Base-by-base conservation (phyloP, 2,888 invertebrate species). In the Agriopis aurantiaria region DNA sequence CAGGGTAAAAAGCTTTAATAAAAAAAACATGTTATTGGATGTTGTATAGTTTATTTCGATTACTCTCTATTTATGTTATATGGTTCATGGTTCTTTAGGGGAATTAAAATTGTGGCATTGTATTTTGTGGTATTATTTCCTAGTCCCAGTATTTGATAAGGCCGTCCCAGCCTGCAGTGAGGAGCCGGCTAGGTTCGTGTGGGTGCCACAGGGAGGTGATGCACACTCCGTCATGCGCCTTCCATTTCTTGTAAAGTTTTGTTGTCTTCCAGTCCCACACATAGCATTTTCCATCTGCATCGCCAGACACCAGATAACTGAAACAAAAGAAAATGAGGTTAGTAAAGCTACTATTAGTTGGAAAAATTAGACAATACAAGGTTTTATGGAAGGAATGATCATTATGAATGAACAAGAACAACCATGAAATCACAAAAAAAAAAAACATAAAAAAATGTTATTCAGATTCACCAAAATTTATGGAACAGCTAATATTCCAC, bases 231-330 rank as follows among this genome's bases (percentile, higher is more conserved):
- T 99, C 99, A 88, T 99, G 99, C 0, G 99, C 99, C 90, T 99
- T 99, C 98, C 99, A 99, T 88, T 99, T 99, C 89, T 98, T 99
- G 91, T 98, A 99, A 73, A 99, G 95, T 92, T 99, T 99, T 75
- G 99, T 99, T 0, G 99, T 99, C 89, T 99, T 99, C 99, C 99
- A 99, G 87, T 99, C 99, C 99, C 99, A 99, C 56, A 99, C 96
- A 90, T 98, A 99, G 82, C 99, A 97, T 91, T 99, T 99, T 10
- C 99, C 99, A 93, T 99, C 99, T 0, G 99, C 99, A 91, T 99
- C 99, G 0, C 99, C 99, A 0, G 99, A 99, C 64, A 99, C 97
- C 52, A 99, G 94, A 88, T 99, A 99, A 83, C 99, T 99, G 92
- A 17, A 95, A 95, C 86, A 89, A 90, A 69, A 71, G 55, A 75